phyloP scores from a whole-genome alignment of 2,888 invertebrate genomes.

The Esperia sulphurella region DNA sequence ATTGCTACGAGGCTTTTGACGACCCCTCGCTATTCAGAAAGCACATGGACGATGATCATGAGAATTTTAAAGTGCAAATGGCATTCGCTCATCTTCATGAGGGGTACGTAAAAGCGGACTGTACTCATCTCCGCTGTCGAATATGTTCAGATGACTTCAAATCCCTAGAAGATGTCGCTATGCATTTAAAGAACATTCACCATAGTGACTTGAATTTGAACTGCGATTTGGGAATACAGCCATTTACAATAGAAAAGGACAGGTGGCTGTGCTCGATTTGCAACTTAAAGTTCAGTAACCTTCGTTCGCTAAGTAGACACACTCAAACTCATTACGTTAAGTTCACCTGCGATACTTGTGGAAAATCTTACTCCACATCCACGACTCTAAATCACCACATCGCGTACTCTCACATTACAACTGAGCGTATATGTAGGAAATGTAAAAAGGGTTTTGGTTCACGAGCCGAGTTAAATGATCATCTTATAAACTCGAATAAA shows the following conservation, averaged over 20 bases:
- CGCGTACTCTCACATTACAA: conserved; percentile 16
- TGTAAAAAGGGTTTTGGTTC: conserved; percentile 28
- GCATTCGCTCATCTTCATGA: conserved; percentile 20
- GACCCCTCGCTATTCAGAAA: conserved; percentile 31
- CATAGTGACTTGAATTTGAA: conserved; percentile 14
- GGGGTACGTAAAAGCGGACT: conserved; percentile 30
- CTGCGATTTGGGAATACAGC: conserved; percentile 24
- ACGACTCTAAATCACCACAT: conserved; percentile 26
- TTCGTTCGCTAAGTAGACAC: conserved; percentile 34
- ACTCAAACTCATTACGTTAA: conserved; percentile 33
- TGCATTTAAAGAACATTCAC: conserved; percentile 25
- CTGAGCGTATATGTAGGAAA: conserved; percentile 23
- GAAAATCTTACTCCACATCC: conserved; percentile 29
- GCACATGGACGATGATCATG: conserved; percentile 33
- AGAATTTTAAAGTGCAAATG: conserved; percentile 15
- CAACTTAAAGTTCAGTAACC: conserved; percentile 21
- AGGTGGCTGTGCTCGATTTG: conserved; percentile 29
- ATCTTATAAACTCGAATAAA: conserved; percentile 20
- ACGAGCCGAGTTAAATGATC: conserved; percentile 22
- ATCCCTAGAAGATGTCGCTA: conserved; percentile 19
- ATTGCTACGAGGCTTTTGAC: conserved; percentile 29
- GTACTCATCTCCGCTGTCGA: conserved; percentile 31
- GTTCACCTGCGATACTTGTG: conserved; percentile 36
- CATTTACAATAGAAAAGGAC: conserved; percentile 25
- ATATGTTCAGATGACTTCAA: conserved; percentile 22